Base-by-base conservation (phyloP, 2,113 vertebrate species). In the Oenanthe melanoleuca region DNA sequence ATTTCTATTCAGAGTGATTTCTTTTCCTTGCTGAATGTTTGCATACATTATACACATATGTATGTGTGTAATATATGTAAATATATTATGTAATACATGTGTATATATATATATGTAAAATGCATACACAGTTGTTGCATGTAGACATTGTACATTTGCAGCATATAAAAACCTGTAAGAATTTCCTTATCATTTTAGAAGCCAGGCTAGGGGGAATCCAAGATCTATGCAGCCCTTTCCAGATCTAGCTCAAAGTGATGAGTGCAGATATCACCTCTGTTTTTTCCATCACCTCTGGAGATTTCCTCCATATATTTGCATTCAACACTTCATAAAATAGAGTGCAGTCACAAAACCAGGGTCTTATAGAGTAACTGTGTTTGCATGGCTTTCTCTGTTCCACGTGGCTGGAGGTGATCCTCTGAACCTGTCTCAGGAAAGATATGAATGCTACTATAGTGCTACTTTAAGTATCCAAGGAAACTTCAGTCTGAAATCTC, bases 381-480 rank as follows among this genome's bases (percentile, higher is more conserved):
- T 19, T 86, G 3, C 8, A 14, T 21, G 42, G 6, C 2, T 78
- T 78, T 52, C 42, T 63, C 9, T 37, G 16, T 42, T 59, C n/a
- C 26, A 21, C 1, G 0, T 23, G 23, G 44, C 16, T 2, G 0
- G 17, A 73, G 6, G 14, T n/a, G 14, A 64, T 31, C 14, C 37
- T 38, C 50, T 64, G 31, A 79, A 64, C n/a, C 11, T 38, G 4
- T 40, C 22, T 29, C 25, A 52, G 29, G 14, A 66, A 67, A 33
- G 8, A n/a, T 21, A 42, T 11, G 6, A 11, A 31, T 34, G 21
- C 5, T 47, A 18, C 2, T 14, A 7, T 17, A 57, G 23, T 29
- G 44, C 12, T 59, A 29, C 20, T 79, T 69, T 28, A 49, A 21
- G 8, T 49, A 53, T 31, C 11, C n/a, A 21, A 44, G 24, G n/a